Evolutionary conservation across 2,797 vertebrate species (phyloP).

Genomic region (Neomorphus geoffroyi): DNA sequence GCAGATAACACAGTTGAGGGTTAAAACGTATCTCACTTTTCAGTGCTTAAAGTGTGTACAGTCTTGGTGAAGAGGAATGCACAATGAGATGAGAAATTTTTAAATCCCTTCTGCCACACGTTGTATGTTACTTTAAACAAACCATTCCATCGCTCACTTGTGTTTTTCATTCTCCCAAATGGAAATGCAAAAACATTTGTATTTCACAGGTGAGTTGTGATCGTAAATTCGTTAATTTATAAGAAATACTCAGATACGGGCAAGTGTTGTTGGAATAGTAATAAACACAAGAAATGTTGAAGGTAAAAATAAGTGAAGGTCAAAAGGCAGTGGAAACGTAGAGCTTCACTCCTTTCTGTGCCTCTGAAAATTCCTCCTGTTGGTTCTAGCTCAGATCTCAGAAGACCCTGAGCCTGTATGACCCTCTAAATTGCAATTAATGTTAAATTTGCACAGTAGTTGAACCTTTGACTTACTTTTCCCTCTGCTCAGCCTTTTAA

Average conservation of each 20-base stretch:
- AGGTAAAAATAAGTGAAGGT: background rate
- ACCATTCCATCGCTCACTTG: background rate
- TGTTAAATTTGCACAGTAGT: background rate
- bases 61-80: background rate
- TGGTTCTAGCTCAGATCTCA: background rate
- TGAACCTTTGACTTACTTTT: slow-evolving; percentile 15
- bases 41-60: background rate
- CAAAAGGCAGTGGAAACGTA: background rate
- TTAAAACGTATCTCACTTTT: background rate
- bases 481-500: background rate
- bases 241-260: background rate
- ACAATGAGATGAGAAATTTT: background rate
- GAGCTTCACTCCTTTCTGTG: background rate
- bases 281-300: background rate
- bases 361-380: background rate
- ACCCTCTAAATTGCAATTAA: background rate
- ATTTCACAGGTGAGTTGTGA: background rate
- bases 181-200: background rate
- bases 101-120: background rate
- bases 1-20: background rate
- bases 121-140: background rate
- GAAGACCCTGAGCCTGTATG: background rate
- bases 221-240: background rate
- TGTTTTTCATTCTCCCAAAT: slow-evolving; percentile 3
- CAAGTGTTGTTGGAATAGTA: background rate